A percentile compares a stretch with the other conserved stretches of the same genome.
phyloP scores from a whole-genome alignment of 2,797 vertebrate genomes.

The Esox masquinongy region DNA sequence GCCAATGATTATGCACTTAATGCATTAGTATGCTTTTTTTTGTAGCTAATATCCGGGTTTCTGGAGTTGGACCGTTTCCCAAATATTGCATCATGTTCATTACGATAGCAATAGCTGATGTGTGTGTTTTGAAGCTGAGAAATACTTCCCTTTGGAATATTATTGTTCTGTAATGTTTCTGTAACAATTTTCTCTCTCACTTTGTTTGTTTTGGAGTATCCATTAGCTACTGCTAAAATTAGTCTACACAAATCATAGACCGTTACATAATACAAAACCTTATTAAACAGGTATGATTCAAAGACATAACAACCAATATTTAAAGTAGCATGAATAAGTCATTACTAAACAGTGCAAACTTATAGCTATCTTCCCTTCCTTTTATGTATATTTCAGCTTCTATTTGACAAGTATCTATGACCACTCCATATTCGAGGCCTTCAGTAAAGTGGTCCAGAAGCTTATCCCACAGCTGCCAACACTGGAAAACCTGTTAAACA shows the following conservation, averaged over 20 bases:
- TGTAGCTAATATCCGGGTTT: not conserved
- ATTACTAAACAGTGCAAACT: not conserved
- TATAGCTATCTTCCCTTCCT: not conserved
- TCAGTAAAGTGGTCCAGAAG: conserved; percentile 83
- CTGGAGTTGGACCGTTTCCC: too few relatives aligned
- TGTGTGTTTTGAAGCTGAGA: too few relatives aligned
- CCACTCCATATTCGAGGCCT: conserved; percentile 80
- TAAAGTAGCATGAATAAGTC: not conserved
- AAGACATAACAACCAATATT: not conserved
- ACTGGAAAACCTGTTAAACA: conserved; percentile 89
- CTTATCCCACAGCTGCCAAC: conserved; percentile 89
- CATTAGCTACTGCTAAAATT: too few relatives aligned
- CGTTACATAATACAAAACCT: too few relatives aligned
- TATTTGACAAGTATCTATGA: conserved; percentile 88
- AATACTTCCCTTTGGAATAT: too few relatives aligned
- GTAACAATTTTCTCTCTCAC: too few relatives aligned
- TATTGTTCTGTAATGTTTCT: too few relatives aligned
- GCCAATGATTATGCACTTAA: conserved; percentile 8
- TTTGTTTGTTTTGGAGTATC: too few relatives aligned
- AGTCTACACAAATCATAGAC: too few relatives aligned
- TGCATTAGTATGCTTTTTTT: not conserved
- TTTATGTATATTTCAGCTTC: conserved; percentile 69
- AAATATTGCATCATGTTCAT: too few relatives aligned
- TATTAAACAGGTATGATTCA: too few relatives aligned
- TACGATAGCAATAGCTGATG: too few relatives aligned